Conservation (phyloP, 1,140 invertebrate species). For the Plodia interpunctella region DNA sequence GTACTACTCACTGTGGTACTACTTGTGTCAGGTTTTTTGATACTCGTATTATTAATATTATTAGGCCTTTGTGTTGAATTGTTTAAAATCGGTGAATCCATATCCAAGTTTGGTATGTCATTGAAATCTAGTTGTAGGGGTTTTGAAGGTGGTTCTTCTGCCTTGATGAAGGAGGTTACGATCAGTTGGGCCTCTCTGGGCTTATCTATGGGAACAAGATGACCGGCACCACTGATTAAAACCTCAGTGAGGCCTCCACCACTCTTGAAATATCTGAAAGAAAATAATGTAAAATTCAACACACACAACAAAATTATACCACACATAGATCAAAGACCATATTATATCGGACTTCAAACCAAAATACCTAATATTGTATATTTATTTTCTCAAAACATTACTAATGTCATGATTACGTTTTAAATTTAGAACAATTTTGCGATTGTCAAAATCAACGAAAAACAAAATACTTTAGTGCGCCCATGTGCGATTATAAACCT, state of each 20-base stretch:
- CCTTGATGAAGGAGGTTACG: constrained; percentile 82
- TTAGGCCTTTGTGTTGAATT: not conserved
- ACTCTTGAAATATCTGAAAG: constrained; percentile 81
- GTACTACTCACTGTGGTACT: not conserved
- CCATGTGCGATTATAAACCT: too few species aligned
- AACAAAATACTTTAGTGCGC: too few species aligned
- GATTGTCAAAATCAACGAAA: too few species aligned
- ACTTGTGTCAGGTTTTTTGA: not conserved
- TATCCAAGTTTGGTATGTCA: not conserved
- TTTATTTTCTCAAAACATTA: too few species aligned
- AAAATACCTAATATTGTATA: too few species aligned
- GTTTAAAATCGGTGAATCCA: not conserved
- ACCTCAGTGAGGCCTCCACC: constrained; percentile 86
- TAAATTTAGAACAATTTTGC: too few species aligned
- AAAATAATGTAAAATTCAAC: not conserved
- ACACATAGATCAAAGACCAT: too few species aligned
- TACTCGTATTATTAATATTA: not conserved
- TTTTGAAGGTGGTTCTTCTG: not conserved
- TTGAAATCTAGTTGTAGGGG: not conserved
- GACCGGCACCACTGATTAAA: constrained; percentile 86
- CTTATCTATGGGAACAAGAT: constrained; percentile 89
- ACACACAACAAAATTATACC: too few species aligned
- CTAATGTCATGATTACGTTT: too few species aligned
- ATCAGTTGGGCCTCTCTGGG: constrained; percentile 84
- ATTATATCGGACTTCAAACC: too few species aligned